phyloP scores from a whole-genome alignment of 2,888 invertebrate genomes.

The Bellardia bayeri region DNA sequence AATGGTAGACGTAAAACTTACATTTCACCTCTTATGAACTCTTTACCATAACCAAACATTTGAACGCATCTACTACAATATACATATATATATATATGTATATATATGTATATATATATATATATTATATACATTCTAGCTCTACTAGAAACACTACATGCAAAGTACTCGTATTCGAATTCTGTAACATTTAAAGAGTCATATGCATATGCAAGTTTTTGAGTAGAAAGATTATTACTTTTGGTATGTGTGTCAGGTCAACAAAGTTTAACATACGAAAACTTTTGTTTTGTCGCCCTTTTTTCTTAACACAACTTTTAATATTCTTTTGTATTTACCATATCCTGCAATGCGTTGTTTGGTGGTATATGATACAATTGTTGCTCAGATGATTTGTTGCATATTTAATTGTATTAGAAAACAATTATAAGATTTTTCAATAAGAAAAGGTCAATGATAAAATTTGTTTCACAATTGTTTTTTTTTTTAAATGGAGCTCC shows the following conservation, averaged over 20 bases:
- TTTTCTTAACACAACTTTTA: not conserved
- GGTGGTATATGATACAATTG: not conserved
- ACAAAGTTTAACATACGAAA: conserved; percentile 54
- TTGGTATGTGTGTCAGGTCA: conserved; percentile 54
- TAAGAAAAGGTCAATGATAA: too few species aligned
- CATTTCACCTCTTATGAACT: conserved; percentile 36
- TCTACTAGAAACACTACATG: not conserved
- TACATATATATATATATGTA: too few species aligned
- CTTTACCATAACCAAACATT: conserved; percentile 33
- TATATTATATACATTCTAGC: not conserved
- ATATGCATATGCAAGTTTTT: conserved; percentile 10
- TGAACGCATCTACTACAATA: not conserved
- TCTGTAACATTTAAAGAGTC: not conserved
- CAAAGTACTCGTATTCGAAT: not conserved
- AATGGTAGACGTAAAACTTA: conserved; percentile 38
- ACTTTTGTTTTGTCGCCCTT: conserved; percentile 23
- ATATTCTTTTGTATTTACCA: not conserved
- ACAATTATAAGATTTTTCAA: too few species aligned
- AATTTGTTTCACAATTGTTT: too few species aligned
- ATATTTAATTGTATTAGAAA: too few species aligned
- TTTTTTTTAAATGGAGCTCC: too few species aligned
- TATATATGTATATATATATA: too few species aligned
- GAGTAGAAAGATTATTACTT: not conserved
- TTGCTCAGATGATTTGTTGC: not conserved
- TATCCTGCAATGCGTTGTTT: not conserved